Conservation (phyloP, 2,888 invertebrate species). For the Spilarctia lutea region DNA sequence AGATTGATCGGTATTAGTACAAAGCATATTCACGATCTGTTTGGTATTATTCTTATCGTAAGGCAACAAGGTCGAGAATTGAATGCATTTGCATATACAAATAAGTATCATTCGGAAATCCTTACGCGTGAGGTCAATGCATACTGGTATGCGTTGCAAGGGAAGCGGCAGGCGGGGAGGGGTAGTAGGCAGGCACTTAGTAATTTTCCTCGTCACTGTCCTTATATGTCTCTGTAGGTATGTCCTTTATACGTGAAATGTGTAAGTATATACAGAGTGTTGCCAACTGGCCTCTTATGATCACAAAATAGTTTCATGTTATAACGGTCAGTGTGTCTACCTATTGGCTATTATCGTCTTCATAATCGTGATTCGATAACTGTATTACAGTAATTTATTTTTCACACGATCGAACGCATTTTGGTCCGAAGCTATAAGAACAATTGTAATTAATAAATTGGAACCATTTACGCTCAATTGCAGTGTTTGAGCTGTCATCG, state of each 20-base stretch:
- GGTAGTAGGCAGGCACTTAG: constrained; percentile 38
- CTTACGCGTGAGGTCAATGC: constrained; percentile 43
- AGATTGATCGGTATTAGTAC: neutral
- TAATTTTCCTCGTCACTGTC: constrained; percentile 63
- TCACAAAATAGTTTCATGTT: constrained; percentile 32
- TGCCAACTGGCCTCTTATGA: constrained; percentile 30
- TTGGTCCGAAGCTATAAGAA: neutral
- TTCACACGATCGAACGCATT: neutral
- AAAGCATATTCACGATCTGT: constrained; percentile 12
- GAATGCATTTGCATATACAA: constrained; percentile 16
- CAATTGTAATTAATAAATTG: constrained; percentile 12
- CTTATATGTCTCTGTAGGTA: constrained; percentile 40
- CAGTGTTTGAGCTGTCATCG: constrained; percentile 9
- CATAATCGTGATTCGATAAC: constrained; percentile 24
- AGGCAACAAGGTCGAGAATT: constrained; percentile 25
- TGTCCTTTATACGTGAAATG: constrained; percentile 27
- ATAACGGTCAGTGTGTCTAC: constrained; percentile 41
- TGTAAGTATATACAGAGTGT: no score
- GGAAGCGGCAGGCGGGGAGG: constrained; percentile 22
- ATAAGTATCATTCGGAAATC: constrained; percentile 46
- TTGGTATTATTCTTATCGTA: constrained; percentile 30
- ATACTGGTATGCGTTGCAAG: constrained; percentile 36
- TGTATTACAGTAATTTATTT: constrained; percentile 12
- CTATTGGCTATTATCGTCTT: constrained; percentile 12
- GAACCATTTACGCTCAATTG: constrained; percentile 6